Evolutionary conservation across 2,888 invertebrate genomes (phyloP).

Genomic region (Microctonus aethiopoides): DNA sequence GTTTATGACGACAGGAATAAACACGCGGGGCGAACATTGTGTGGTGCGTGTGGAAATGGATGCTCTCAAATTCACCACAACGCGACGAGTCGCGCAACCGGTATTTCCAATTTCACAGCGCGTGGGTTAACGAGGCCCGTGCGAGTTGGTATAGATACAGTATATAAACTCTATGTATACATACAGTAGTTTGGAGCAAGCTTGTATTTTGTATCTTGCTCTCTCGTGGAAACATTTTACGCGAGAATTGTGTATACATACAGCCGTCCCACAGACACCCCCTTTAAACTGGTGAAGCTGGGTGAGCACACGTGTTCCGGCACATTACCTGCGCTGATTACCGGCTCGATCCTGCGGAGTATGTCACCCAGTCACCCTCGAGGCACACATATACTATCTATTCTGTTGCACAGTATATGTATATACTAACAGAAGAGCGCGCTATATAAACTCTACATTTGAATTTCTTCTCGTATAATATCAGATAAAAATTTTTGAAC

Average conservation of each 20-base stretch:
- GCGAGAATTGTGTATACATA: background rate
- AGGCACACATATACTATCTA: conserved; percentile 54
- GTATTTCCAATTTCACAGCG: conserved; percentile 67
- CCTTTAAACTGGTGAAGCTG: conserved; percentile 54
- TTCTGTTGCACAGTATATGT: too few species aligned
- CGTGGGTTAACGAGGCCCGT: conserved; percentile 67
- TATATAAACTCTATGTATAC: background rate
- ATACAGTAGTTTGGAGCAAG: background rate
- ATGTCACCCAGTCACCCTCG: conserved; percentile 62
- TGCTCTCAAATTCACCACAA: conserved; percentile 33
- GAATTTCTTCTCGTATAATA: conserved; percentile 44
- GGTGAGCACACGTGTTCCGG: conserved; percentile 56
- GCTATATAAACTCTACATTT: conserved; percentile 42
- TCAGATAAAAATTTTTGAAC: background rate
- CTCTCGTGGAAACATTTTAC: background rate
- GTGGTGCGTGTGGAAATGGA: conserved; percentile 16
- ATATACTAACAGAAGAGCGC: background rate
- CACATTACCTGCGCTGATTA: conserved; percentile 67
- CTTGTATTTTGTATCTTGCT: conserved; percentile 14
- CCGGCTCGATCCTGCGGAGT: conserved; percentile 58
- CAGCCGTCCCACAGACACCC: conserved; percentile 27
- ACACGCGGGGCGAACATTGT: conserved; percentile 23
- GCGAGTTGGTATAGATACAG: conserved; percentile 45
- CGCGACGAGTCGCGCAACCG: conserved; percentile 47
- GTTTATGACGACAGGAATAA: background rate